Evolutionary conservation across 2,797 vertebrate species (phyloP).

Genomic region (Sarcophilus harrisii): DNA sequence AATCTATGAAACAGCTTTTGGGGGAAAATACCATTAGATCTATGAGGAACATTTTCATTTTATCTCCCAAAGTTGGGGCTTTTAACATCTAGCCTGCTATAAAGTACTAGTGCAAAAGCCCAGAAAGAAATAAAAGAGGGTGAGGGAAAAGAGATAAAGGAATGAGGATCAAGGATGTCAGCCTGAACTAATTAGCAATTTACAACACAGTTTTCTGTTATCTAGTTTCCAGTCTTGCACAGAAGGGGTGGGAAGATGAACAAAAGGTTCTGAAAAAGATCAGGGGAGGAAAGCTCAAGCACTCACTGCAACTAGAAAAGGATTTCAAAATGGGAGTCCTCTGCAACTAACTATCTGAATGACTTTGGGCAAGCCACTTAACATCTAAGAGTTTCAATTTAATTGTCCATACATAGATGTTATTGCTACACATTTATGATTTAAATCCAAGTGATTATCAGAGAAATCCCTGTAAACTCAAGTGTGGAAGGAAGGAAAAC

Average conservation of each 20-base stretch:
- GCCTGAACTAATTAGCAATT: not conserved
- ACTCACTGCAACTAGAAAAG: not conserved
- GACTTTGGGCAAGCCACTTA: not conserved
- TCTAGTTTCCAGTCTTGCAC: not conserved
- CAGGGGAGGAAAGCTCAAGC: not conserved
- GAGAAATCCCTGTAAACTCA: not conserved
- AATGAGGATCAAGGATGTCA: not conserved
- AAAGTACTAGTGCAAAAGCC: not conserved
- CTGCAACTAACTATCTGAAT: not conserved
- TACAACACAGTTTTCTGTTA: not conserved
- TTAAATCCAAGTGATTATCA: not conserved
- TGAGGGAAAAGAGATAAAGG: too few relatives aligned
- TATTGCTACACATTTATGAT: not conserved
- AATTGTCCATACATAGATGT: not conserved
- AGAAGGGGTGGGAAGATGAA: not conserved
- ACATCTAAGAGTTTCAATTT: not conserved
- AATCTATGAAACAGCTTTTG: not conserved
- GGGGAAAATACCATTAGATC: not conserved
- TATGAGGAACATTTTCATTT: not conserved
- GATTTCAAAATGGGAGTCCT: not conserved
- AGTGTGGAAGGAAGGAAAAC: not conserved
- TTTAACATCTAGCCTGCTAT: not conserved
- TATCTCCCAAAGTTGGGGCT: not conserved
- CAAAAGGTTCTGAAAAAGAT: not conserved
- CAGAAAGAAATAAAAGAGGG: not conserved